These are phyloP conservation scores for Lithobates pipiens DNA, from an alignment of 2,797 vertebrate genomes.

Conservation along the genomic window DNA sequence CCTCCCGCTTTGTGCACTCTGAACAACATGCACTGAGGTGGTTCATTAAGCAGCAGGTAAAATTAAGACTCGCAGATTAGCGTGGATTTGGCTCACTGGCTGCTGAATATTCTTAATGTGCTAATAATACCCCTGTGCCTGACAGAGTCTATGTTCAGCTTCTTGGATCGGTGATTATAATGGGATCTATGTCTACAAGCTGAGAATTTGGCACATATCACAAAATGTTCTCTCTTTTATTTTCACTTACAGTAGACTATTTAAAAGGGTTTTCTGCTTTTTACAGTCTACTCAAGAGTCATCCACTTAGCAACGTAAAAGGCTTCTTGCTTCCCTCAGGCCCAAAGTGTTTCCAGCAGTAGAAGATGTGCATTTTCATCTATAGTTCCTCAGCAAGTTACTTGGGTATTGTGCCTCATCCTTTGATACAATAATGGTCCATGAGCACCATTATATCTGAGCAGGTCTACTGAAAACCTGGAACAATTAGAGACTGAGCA, in stretches of 20 bases:
- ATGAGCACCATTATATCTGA: no score
- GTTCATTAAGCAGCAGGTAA: conserved; percentile 49
- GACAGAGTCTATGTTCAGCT: conserved; percentile 38
- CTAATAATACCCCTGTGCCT: conserved; percentile 51
- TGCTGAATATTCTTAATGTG: conserved; percentile 54
- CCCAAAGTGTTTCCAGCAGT: neutral
- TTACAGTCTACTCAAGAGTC: neutral
- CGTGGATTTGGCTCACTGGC: conserved; percentile 46
- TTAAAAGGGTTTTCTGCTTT: neutral
- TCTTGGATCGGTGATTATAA: conserved; percentile 42
- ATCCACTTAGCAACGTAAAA: neutral
- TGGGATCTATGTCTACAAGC: conserved; percentile 45
- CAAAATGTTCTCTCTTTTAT: neutral
- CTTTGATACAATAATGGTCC: no score
- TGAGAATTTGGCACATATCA: conserved; percentile 13
- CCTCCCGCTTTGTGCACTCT: conserved; percentile 25
- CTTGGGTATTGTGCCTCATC: no score
- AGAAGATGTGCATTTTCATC: neutral
- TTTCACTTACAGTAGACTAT: neutral
- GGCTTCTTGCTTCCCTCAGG: neutral
- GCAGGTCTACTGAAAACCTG: no score
- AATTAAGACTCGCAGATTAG: conserved; percentile 54
- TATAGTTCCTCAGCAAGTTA: no score
- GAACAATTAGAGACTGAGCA: no score
- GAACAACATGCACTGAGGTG: conserved; percentile 50